Base-by-base conservation (phyloP, 64 coral and sea anemone species). In the Stichodactyla mertensii region DNA sequence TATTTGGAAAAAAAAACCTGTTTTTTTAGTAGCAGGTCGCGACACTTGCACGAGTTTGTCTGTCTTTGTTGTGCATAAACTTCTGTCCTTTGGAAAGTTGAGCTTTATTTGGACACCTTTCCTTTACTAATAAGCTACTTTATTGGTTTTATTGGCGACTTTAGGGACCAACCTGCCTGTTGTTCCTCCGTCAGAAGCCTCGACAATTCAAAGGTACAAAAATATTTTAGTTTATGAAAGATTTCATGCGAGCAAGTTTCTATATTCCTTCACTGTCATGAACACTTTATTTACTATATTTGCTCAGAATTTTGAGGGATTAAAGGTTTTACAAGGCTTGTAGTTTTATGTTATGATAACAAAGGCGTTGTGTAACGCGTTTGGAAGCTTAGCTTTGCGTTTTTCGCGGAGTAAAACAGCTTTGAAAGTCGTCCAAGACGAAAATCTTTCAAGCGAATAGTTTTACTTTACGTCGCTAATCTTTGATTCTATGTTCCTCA, bases 101-200 rank as follows among this genome's bases (percentile, higher is more conserved):
- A 26, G 27, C 8, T 10, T 12, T 26, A 31, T 31, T 74, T 74
- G n/a, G 22, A 31, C 7, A 27, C 27, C 36, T 74, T 74, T 74
- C 6, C 10, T 9, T 74, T 27, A 31, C 69, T 74, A 74, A 5
- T 74, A 74, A 28, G 69, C 22, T 74, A 13, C 23, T 31, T 11
- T 74, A 27, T 31, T 74, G 22, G 69, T 74, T 9, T 74, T 9
- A 10, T 74, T 74, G 69, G 69, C 27, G 22, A 31, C 54, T 54
- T 20, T 85, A 85, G 83, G 83, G 27, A 85, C 83, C 16, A 85
- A 85, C 55, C 56, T 85, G 20, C 83, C 83, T 5, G 83, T 85
- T 5, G 83, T 85, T 20, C 20, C 78, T 6, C 78, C 78, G 0
- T 55, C 78, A 81, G 78, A 81, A 81, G 78, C 78, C 16, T 81